These are phyloP conservation scores for Gasteruption jaculator DNA, from an alignment of 2,888 invertebrate species.

Conservation along the genomic window DNA sequence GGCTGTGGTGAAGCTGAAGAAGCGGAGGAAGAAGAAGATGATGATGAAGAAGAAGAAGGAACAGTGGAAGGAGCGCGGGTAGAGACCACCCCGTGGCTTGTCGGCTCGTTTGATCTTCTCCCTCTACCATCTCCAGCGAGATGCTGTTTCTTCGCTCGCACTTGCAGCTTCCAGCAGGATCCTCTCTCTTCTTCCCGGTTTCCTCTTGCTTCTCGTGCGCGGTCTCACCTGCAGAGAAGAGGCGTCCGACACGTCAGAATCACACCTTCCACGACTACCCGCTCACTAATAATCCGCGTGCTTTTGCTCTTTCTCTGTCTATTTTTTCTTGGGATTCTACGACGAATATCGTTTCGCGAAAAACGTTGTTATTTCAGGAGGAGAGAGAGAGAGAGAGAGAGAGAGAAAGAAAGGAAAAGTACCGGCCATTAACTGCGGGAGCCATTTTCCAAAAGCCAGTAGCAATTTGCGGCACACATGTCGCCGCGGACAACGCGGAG, in stretches of 20 bases:
- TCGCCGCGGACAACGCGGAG: too few relatives aligned
- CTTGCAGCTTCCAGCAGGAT: constrained; percentile 18
- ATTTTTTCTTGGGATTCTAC: neutral
- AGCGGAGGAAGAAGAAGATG: constrained; percentile 21
- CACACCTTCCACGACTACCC: constrained; percentile 47
- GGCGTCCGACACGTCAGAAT: constrained; percentile 46
- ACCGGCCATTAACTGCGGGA: too few relatives aligned
- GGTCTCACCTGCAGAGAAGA: constrained; percentile 33
- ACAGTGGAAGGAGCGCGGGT: constrained; percentile 37
- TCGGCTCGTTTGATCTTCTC: constrained; percentile 51
- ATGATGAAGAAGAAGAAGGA: constrained; percentile 24
- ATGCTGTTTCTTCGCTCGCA: constrained; percentile 17
- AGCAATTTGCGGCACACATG: too few relatives aligned
- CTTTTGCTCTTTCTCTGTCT: constrained; percentile 9
- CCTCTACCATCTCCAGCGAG: constrained; percentile 30
- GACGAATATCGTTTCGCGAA: too few relatives aligned
- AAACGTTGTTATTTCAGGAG: too few relatives aligned
- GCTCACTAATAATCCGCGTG: constrained; percentile 42
- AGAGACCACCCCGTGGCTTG: constrained; percentile 51
- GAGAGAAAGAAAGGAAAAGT: constrained; percentile 12
- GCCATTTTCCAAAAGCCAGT: too few relatives aligned
- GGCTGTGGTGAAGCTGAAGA: constrained; percentile 14
- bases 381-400: constrained; percentile 6
- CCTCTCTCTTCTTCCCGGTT: constrained; percentile 17
- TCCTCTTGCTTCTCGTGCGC: constrained; percentile 21